These are phyloP conservation scores for Ophion slaviceki DNA, from an alignment of 2,888 invertebrate species.

Conservation along the genomic window DNA sequence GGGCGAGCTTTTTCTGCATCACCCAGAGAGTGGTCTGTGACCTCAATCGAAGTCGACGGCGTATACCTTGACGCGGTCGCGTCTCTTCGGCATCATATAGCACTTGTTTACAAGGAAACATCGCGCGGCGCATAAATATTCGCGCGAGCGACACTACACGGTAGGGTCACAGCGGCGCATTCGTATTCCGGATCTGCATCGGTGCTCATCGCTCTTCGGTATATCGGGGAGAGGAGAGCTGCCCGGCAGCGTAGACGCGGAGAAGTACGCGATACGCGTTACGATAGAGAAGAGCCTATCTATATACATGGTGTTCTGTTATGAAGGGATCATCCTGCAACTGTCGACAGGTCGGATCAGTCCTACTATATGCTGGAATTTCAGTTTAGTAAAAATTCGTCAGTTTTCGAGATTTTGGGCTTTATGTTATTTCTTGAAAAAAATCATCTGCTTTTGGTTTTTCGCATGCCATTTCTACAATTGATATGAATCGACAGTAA, in stretches of 20 bases:
- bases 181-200: slow-evolving; percentile 73
- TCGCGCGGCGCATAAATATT: slow-evolving; percentile 78
- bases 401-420: too few relatives aligned
- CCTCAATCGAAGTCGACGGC: slow-evolving; percentile 70
- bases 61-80: slow-evolving; percentile 55
- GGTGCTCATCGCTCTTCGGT: slow-evolving; percentile 58
- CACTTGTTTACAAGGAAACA: slow-evolving; percentile 81
- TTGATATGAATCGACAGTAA: too few relatives aligned
- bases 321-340: too few relatives aligned
- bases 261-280: slow-evolving; percentile 39
- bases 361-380: too few relatives aligned
- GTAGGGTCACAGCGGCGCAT: slow-evolving; percentile 71
- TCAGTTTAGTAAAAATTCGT: too few relatives aligned
- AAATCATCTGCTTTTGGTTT: too few relatives aligned
- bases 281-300: slow-evolving; percentile 12
- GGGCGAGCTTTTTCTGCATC: not conserved
- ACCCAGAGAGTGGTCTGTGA: slow-evolving; percentile 47
- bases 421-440: too few relatives aligned
- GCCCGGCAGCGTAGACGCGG: slow-evolving; percentile 20
- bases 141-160: not conserved
- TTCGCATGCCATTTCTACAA: too few relatives aligned
- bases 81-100: slow-evolving; percentile 70
- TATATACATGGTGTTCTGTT: not conserved
- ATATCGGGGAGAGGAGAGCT: slow-evolving; percentile 54
- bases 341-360: too few relatives aligned